Conservation (phyloP, 2,888 invertebrate species). For the Hydraecia micacea region DNA sequence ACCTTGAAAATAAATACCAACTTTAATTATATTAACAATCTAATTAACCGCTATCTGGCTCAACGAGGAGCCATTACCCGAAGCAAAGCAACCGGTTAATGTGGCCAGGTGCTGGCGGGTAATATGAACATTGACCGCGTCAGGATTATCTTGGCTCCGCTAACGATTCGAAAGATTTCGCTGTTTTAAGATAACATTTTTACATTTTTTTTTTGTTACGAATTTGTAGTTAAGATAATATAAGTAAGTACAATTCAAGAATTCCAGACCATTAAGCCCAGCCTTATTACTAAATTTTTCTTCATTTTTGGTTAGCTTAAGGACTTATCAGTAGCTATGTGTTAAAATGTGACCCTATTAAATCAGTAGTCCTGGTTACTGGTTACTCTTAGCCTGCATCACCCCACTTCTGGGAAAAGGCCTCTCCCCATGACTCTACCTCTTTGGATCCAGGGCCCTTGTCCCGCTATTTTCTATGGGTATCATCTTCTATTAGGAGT, state of each 20-base stretch:
- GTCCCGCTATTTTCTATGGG: too few relatives aligned
- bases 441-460: too few relatives aligned
- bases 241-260: not conserved
- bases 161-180: conserved; percentile 10
- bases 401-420: too few relatives aligned
- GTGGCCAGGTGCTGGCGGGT: conserved; percentile 25
- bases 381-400: too few relatives aligned
- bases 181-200: conserved; percentile 1
- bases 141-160: conserved; percentile 31
- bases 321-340: not conserved
- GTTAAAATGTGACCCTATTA: not conserved
- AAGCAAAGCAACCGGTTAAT: conserved; percentile 32
- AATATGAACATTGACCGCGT: conserved; percentile 22
- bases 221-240: not conserved
- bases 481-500: too few relatives aligned
- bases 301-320: not conserved
- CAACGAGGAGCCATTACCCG: conserved; percentile 28
- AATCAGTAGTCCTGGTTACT: not conserved
- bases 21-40: conserved; percentile 31
- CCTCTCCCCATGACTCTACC: too few relatives aligned
- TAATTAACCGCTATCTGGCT: conserved; percentile 28
- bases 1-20: conserved; percentile 2
- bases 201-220: not conserved
- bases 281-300: not conserved
- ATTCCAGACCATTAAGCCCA: not conserved